These are phyloP conservation scores for Gnathonemus longibarbis DNA, from an alignment of 2,113 vertebrate species.

Conservation along the genomic window DNA sequence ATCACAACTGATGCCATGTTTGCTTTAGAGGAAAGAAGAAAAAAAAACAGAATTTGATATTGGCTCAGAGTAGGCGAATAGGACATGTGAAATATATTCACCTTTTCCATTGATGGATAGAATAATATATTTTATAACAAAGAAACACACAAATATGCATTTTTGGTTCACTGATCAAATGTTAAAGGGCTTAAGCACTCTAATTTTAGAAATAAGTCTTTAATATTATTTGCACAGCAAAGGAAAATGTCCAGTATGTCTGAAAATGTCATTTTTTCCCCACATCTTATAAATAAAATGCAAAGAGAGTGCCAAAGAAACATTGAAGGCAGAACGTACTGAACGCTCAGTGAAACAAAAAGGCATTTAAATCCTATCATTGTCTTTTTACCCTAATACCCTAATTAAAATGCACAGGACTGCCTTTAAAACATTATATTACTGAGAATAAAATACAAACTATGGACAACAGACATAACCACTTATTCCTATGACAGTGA, in stretches of 20 bases:
- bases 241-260: background rate
- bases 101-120: constrained; percentile 13
- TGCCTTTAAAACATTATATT: constrained; percentile 46
- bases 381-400: constrained; percentile 40
- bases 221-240: background rate
- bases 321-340: background rate
- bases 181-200: constrained; percentile 20
- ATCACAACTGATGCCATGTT: constrained; percentile 4
- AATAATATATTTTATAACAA: constrained; percentile 22
- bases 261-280: background rate
- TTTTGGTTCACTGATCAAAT: constrained; percentile 23
- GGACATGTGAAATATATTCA: background rate
- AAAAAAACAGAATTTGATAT: background rate
- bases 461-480: constrained; percentile 35
- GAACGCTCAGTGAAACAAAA: constrained; percentile 21
- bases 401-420: constrained; percentile 49
- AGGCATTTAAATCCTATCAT: constrained; percentile 3
- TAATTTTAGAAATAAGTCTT: background rate
- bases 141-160: constrained; percentile 17
- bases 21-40: background rate
- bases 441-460: constrained; percentile 62
- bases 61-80: background rate
- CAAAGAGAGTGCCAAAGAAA: background rate
- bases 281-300: background rate
- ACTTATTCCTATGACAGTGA: constrained; percentile 30